These are phyloP conservation scores for Heterohyrax brucei DNA, from an alignment of 2,797 vertebrate genomes.

Conservation along the genomic window DNA sequence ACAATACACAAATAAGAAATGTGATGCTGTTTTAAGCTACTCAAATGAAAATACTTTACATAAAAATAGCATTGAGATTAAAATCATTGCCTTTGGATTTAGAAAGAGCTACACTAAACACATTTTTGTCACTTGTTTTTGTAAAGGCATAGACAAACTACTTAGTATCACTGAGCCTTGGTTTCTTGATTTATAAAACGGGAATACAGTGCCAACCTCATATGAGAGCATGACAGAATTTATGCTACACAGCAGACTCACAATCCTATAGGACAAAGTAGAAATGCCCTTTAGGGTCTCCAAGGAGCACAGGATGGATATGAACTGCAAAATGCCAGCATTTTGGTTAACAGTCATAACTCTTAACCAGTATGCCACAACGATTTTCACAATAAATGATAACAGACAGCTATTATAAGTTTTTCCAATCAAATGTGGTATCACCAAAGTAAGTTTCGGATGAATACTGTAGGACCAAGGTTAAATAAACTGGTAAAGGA, in stretches of 20 bases:
- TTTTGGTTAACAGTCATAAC: too few relatives aligned
- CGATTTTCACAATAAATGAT: not conserved
- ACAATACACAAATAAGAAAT: not conserved
- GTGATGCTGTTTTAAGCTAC: not conserved
- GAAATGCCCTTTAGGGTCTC: too few relatives aligned
- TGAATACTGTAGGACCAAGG: constrained; percentile 16
- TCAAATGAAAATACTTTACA: constrained; percentile 30
- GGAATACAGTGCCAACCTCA: not conserved
- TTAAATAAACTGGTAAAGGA: constrained; percentile 60
- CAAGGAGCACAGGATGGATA: too few relatives aligned
- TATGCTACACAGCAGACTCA: not conserved
- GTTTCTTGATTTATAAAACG: not conserved
- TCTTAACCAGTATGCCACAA: too few relatives aligned
- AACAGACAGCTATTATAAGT: not conserved
- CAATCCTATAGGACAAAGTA: too few relatives aligned
- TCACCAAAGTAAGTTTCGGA: constrained; percentile 29
- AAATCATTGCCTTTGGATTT: not conserved
- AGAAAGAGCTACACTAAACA: constrained; percentile 27
- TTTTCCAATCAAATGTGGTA: constrained; percentile 66
- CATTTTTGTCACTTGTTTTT: not conserved
- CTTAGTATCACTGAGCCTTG: not conserved
- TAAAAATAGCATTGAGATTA: constrained; percentile 3
- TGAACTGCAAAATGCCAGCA: too few relatives aligned
- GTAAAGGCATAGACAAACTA: not conserved
- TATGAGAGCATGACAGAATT: not conserved